phyloP scores from a whole-genome alignment of 2,888 invertebrate species.

The Epinotia bilunana region DNA sequence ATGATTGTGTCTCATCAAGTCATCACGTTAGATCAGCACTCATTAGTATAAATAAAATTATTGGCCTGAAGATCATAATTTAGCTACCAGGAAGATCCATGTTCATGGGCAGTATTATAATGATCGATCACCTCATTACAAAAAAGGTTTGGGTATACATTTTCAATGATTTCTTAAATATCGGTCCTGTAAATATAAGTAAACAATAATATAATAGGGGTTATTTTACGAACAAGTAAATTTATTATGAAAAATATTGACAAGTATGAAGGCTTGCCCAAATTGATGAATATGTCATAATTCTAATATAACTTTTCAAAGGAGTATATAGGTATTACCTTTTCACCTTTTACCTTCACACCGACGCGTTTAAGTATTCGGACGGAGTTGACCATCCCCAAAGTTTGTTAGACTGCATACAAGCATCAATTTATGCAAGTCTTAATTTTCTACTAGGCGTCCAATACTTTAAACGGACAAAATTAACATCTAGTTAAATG shows the following conservation, averaged over 20 bases:
- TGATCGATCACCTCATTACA: neutral
- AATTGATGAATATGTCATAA: conserved; percentile 1
- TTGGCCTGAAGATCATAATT: neutral
- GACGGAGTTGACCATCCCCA: neutral
- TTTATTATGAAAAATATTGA: conserved; percentile 39
- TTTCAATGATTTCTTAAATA: neutral
- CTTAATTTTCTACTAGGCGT: conserved; percentile 28
- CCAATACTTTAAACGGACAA: conserved; percentile 37
- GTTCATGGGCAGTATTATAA: conserved; percentile 2
- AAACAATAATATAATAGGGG: conserved; percentile 11
- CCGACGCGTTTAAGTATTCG: neutral
- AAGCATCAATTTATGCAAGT: conserved; percentile 13
- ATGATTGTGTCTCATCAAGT: neutral
- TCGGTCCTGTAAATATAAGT: conserved; percentile 17
- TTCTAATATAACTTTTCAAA: neutral
- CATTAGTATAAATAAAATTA: neutral
- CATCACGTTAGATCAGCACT: neutral
- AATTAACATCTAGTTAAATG: conserved; percentile 21
- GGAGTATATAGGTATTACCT: neutral
- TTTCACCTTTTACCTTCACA: neutral
- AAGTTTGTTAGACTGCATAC: neutral
- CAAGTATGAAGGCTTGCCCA: conserved; percentile 8
- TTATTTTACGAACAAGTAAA: conserved; percentile 15
- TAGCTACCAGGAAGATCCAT: neutral
- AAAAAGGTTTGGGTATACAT: neutral